Evolutionary conservation across 1,140 invertebrate genomes (phyloP), one percentile per base, ranked within the genome.

Genomic region (Pseudomyrmex sp.): DNA sequence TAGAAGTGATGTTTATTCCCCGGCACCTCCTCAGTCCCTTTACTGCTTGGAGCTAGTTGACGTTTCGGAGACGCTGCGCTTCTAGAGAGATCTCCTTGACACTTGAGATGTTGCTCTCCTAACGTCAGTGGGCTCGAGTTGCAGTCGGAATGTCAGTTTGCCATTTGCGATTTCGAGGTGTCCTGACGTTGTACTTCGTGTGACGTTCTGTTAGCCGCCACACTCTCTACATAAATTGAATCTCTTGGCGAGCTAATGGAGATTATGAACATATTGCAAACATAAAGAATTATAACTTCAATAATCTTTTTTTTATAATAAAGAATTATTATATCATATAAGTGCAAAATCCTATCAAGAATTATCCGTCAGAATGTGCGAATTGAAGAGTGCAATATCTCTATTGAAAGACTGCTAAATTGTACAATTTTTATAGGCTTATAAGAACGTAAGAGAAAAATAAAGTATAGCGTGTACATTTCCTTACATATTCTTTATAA

Each of bases 51-150:
- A 35, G 44, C 76, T 23, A 26, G 65, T 13, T 44, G 75, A 80
- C 66, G n/a, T 70, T 20, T 59, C 20, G n/a, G 44, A 72, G 56
- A 59, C 23, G 66, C 23, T 48, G 52, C 44, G 59, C 12, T 23
- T 12, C 9, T 7, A 35, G 35, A 35, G 68, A 48, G 54, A 80
- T 70, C 18, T 61, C n/a, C 26, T 46, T 26, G 44, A 59, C 66
- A 80, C 66, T 56, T 48, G 74, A 76, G 23, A 65, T 54, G 23
- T 61, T 23, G 20, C 56, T 59, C 68, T 72, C 63, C 10, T 59
- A 35, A 44, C 23, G 65, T 70, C 76, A 79, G 63, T 58, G 50
- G 18, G 2, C 52, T 61, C 76, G 20, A 59, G 46, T 59, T 50
- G 54, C 54, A 72, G 23, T 23, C 58, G 76, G 23, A 56, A 79